Evolutionary conservation across 2,797 vertebrate genomes (phyloP).

Genomic region (Mastacembelus armatus): DNA sequence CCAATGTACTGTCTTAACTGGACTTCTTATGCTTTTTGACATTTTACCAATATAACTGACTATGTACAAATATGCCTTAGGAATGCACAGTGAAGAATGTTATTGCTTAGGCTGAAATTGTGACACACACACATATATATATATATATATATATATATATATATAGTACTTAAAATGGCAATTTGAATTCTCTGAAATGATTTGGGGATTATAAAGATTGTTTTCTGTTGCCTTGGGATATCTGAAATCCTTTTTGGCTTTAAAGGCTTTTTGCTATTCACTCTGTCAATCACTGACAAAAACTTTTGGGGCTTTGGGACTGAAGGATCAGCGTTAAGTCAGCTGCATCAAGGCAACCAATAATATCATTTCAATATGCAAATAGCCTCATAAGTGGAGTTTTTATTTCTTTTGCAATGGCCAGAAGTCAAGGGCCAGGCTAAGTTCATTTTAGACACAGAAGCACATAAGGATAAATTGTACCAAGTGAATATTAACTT

Average conservation of each 20-base stretch:
- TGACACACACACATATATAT: too few relatives aligned
- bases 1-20: conserved; percentile 30
- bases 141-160: too few relatives aligned
- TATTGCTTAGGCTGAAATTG: conserved; percentile 23
- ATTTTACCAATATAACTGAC: conserved; percentile 38
- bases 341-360: conserved; percentile 37
- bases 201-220: conserved; percentile 70
- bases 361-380: conserved; percentile 59
- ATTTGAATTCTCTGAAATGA: conserved; percentile 62
- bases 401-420: conserved; percentile 43
- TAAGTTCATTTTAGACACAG: conserved; percentile 32
- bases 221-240: conserved; percentile 73
- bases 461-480: neutral
- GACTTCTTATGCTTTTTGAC: conserved; percentile 40
- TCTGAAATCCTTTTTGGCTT: conserved; percentile 69
- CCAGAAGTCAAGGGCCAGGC: conserved; percentile 32
- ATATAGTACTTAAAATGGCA: conserved; percentile 47
- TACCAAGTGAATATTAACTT: neutral
- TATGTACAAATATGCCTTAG: conserved; percentile 37
- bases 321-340: conserved; percentile 48
- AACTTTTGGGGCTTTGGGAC: conserved; percentile 54
- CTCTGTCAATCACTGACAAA: conserved; percentile 61
- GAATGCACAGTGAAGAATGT: conserved; percentile 17
- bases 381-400: conserved; percentile 44
- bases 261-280: conserved; percentile 65